phyloP scores from a whole-genome alignment of 2,113 vertebrate genomes.

The Lathamus discolor region DNA sequence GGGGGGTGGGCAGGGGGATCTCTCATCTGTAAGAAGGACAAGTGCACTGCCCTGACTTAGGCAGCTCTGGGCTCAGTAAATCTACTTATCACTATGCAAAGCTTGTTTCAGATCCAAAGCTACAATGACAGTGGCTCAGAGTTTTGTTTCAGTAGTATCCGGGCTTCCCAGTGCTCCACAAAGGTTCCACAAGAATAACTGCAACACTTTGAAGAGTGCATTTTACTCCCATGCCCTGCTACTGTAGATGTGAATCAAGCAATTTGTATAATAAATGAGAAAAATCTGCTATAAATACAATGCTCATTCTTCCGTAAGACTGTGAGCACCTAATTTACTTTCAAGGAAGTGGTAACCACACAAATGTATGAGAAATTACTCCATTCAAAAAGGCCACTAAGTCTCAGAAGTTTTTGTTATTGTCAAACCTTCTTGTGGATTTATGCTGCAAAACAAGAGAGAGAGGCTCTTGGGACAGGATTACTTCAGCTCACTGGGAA shows the following conservation, averaged over 20 bases:
- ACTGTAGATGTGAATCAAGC: not conserved
- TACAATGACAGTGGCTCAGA: accelerated
- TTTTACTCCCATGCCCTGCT: not conserved
- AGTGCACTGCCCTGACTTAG: not conserved
- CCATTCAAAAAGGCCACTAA: not conserved
- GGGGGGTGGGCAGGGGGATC: not conserved
- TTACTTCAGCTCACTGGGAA: not conserved
- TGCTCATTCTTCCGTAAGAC: not conserved
- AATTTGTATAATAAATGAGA: not conserved
- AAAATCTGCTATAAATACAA: not conserved
- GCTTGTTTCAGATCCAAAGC: not conserved
- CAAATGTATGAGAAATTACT: not conserved
- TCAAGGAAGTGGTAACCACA: not conserved
- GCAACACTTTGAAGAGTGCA: not conserved
- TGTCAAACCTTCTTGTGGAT: not conserved
- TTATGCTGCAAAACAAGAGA: not conserved
- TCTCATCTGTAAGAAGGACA: not conserved
- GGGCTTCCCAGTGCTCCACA: not conserved
- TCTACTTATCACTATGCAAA: not conserved
- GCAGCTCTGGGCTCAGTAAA: not conserved
- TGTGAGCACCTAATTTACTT: not conserved
- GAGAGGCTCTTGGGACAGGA: not conserved
- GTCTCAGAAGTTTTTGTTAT: not conserved
- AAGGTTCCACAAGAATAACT: not conserved
- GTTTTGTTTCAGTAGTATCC: not conserved